These are phyloP conservation scores for Tricholaema leucomelas DNA, from an alignment of 2,113 vertebrate species.

Conservation along the genomic window DNA sequence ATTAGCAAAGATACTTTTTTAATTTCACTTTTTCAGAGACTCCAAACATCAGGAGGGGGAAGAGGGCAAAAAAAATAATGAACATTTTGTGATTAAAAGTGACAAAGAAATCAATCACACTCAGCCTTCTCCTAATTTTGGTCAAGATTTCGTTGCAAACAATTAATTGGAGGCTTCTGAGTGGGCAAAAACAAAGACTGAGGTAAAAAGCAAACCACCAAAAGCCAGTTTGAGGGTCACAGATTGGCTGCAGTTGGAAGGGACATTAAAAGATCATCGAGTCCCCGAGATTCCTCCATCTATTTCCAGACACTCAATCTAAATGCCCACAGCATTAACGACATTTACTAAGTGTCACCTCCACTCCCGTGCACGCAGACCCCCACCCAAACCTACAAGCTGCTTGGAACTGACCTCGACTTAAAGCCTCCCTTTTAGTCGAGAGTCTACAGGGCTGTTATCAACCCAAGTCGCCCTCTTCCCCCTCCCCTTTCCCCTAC, in stretches of 20 bases:
- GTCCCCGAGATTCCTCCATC: not conserved
- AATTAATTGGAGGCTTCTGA: not conserved
- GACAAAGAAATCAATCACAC: not conserved
- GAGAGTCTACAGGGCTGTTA: not conserved
- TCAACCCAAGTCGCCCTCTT: not conserved
- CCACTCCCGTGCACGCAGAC: not conserved
- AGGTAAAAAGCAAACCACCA: accelerated
- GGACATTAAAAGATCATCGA: too few species aligned
- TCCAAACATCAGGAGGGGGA: not conserved
- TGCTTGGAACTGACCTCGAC: not conserved
- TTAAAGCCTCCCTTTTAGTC: not conserved
- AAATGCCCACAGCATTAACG: not conserved
- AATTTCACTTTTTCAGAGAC: not conserved
- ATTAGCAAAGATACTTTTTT: not conserved
- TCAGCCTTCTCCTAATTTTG: accelerated
- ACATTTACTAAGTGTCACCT: not conserved
- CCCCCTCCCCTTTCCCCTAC: not conserved
- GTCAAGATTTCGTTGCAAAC: not conserved
- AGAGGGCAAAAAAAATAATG: not conserved
- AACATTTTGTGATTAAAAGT: not conserved
- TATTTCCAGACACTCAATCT: accelerated
- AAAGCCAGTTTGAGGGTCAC: too few species aligned
- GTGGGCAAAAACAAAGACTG: not conserved
- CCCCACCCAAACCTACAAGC: not conserved
- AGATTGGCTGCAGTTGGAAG: too few species aligned